phyloP scores from a whole-genome alignment of 2,797 vertebrate genomes.

The Sebastes umbrosus region DNA sequence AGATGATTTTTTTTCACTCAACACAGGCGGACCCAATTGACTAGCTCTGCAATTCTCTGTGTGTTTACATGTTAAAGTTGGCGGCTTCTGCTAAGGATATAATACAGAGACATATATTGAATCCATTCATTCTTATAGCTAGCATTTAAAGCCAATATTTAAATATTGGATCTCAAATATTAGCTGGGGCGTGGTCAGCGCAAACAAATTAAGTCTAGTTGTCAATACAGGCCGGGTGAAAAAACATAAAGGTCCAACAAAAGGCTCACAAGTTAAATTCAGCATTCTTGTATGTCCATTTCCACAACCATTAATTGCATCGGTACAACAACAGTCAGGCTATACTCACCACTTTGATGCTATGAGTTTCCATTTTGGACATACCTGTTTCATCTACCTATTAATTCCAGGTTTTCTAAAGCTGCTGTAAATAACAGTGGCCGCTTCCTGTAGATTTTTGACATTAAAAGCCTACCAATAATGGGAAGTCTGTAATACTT shows the following conservation, averaged over 20 bases:
- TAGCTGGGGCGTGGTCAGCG: not conserved
- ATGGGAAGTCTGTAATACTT: not conserved
- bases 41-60: constrained; percentile 56
- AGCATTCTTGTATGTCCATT: not conserved
- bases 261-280: not conserved
- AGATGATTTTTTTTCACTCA: constrained; percentile 56
- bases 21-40: constrained; percentile 52
- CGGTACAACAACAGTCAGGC: not conserved
- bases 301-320: not conserved
- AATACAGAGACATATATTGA: constrained; percentile 5
- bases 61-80: constrained; percentile 33
- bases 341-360: not conserved
- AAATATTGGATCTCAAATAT: not conserved
- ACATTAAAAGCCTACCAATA: not conserved
- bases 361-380: not conserved
- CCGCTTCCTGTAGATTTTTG: not conserved
- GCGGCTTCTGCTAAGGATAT: constrained; percentile 9
- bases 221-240: not conserved
- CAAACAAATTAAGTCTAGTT: not conserved
- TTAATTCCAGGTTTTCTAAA: not conserved
- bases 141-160: not conserved
- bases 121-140: not conserved
- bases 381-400: not conserved
- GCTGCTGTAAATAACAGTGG: not conserved
- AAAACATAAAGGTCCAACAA: not conserved